phyloP scores from a whole-genome alignment of 2,113 vertebrate genomes.

The Gnathonemus echidnorhynchus region DNA sequence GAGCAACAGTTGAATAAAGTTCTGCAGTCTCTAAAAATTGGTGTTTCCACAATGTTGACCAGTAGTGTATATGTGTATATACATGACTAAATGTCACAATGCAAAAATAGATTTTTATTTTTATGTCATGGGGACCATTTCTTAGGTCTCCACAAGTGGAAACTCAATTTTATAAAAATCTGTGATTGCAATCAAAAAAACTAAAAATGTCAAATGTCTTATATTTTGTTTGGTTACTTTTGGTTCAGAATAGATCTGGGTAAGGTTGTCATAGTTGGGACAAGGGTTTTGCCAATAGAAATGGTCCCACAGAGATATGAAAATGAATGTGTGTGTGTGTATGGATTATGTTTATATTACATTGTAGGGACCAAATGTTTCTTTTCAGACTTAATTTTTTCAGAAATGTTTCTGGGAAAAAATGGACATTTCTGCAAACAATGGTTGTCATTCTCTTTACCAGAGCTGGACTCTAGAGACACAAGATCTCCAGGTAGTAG shows the following conservation, averaged over 20 bases:
- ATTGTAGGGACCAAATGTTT: too few species aligned
- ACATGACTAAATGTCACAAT: neutral
- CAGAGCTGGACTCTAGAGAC: neutral
- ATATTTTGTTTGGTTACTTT: neutral
- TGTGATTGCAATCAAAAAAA: neutral
- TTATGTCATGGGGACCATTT: neutral
- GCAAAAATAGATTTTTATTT: neutral
- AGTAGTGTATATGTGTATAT: neutral
- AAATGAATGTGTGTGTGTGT: neutral
- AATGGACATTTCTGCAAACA: conserved; percentile 5
- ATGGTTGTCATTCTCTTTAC: neutral
- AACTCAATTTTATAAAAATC: neutral
- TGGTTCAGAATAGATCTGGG: neutral
- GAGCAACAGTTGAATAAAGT: neutral
- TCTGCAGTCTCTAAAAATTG: neutral
- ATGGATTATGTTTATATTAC: too few species aligned
- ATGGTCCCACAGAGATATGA: neutral
- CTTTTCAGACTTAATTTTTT: neutral
- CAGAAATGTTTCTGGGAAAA: neutral
- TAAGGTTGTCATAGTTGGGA: neutral
- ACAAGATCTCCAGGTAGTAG: neutral
- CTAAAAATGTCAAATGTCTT: neutral
- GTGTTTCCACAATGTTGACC: neutral
- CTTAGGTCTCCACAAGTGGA: neutral
- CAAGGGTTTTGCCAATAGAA: neutral